These are phyloP conservation scores for Portevinia maculata DNA, from an alignment of 2,888 invertebrate genomes.

Conservation along the genomic window DNA sequence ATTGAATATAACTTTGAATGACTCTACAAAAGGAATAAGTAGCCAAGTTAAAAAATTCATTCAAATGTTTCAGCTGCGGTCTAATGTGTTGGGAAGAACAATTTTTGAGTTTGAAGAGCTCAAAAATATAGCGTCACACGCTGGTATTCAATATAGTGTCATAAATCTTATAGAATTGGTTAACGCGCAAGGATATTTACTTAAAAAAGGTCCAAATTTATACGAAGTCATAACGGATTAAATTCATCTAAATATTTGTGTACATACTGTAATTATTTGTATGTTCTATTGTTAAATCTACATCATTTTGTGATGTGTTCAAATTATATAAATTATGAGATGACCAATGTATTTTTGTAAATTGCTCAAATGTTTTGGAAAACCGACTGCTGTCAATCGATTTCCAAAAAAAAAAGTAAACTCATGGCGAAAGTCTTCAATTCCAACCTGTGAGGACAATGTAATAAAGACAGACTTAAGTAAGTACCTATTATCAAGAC, in stretches of 20 bases:
- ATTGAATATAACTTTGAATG: constrained; percentile 85
- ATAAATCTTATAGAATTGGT: constrained; percentile 89
- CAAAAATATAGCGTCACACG: constrained; percentile 87
- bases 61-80: constrained; percentile 86
- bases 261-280: neutral
- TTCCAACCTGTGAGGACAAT: too few relatives aligned
- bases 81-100: constrained; percentile 87
- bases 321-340: too few relatives aligned
- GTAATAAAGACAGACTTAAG: too few relatives aligned
- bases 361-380: too few relatives aligned
- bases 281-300: neutral
- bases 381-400: too few relatives aligned
- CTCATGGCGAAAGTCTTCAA: too few relatives aligned
- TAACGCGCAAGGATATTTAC: constrained; percentile 92
- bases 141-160: constrained; percentile 85
- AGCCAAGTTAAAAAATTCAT: constrained; percentile 89
- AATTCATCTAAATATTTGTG: neutral
- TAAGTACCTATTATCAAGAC: too few relatives aligned
- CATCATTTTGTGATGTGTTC: too few relatives aligned
- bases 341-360: too few relatives aligned
- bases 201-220: constrained; percentile 90
- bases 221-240: constrained; percentile 86
- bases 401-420: too few relatives aligned
- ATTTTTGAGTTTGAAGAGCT: constrained; percentile 91
- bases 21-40: constrained; percentile 88